Evolutionary conservation across 2,797 vertebrate species (phyloP), one percentile per base, ranked within the genome.

Genomic region (Rhabdomys pumilio): DNA sequence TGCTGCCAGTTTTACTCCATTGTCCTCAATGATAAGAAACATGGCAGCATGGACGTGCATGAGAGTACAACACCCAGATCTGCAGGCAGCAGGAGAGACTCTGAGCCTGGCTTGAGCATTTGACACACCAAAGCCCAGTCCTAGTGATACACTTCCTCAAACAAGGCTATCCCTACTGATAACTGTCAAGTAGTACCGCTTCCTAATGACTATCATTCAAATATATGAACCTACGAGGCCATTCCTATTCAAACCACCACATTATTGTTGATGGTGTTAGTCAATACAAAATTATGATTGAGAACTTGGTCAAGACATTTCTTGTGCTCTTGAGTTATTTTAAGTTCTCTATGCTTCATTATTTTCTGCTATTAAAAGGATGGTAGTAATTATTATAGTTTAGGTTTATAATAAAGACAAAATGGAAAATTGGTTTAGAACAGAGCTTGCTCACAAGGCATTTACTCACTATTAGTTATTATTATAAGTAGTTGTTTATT

Each of bases 351-450:
- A 1, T 86, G 83, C 65, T 79, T 55, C 6, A n/a, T 57, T 94
- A 95, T 89, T n/a, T 65, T 85, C 83, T 69, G 29, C 53, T 89
- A 75, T 79, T 86, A 91, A 44, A 83, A 3, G 77, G 24, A 57
- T 92, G 41, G 31, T 69, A 31, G 79, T 20, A 59, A 17, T 80
- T 34, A 3, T 81, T 41, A 44, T 14, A 29, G 44, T 17, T n/a
- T 65, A 83, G 2, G 6, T 82, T 79, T 83, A 15, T 69, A 57
- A 50, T 15, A 38, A 93, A 91, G n/a, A 73, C 24, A 38, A 93
- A 69, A 63, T 53, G 69, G 41, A 4, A 76, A 55, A 53, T 1
- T 57, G 31, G 31, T 67, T 81, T 79, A 84, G 53, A 77, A 7
- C 50, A 91, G 29, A 86, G 65, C 1, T 76, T 86, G 14, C 8